These are phyloP conservation scores for Gymnobelideus leadbeateri DNA, from an alignment of 2,113 vertebrate species.

Conservation along the genomic window DNA sequence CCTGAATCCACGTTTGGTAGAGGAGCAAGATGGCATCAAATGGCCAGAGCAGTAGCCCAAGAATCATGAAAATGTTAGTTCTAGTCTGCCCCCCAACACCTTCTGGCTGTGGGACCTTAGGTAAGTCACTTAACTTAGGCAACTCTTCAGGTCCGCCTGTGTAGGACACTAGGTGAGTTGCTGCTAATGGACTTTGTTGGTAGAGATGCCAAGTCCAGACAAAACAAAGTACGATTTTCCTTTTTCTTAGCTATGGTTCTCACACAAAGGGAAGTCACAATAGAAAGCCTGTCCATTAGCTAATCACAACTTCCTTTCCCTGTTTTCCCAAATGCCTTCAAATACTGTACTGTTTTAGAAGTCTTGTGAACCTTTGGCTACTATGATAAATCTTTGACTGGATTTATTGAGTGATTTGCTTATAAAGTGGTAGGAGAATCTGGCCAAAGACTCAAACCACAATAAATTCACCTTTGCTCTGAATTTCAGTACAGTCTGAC, in stretches of 20 bases:
- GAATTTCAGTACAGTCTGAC: background rate
- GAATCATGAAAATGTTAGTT: background rate
- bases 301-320: slow-evolving; percentile 19
- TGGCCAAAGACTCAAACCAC: background rate
- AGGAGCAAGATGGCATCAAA: slow-evolving; percentile 34
- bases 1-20: slow-evolving; percentile 26
- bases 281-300: slow-evolving; percentile 48
- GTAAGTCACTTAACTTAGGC: background rate
- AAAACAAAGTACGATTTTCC: slow-evolving; percentile 57
- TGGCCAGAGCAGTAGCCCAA: background rate
- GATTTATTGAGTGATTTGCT: background rate
- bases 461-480: background rate
- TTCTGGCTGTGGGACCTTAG: background rate
- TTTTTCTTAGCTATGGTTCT: slow-evolving; percentile 29
- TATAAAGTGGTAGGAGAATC: background rate
- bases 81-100: background rate
- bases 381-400: background rate
- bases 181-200: background rate
- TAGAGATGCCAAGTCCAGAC: background rate
- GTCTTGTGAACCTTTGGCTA: background rate
- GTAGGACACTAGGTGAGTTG: background rate
- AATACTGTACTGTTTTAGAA: background rate
- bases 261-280: slow-evolving; percentile 50
- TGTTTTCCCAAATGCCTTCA: slow-evolving; percentile 34
- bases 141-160: background rate